Conservation (phyloP, 2,113 vertebrate species). For the Oryzias curvinotus region DNA sequence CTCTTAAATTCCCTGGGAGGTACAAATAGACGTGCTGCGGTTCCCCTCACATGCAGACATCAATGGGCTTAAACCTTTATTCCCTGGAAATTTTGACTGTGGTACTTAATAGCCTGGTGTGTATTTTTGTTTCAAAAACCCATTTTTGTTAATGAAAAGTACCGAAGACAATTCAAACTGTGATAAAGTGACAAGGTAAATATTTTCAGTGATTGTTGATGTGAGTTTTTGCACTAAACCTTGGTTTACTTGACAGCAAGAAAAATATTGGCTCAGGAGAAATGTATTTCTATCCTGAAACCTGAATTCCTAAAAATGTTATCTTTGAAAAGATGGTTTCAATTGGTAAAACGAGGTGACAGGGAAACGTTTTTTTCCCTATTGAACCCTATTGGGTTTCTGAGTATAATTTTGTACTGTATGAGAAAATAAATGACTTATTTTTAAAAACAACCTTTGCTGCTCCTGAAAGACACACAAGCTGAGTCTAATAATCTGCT, state of each 20-base stretch:
- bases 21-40: constrained; percentile 37
- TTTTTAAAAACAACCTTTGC: constrained; percentile 30
- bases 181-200: constrained; percentile 50
- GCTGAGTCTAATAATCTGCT: constrained; percentile 55
- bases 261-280: constrained; percentile 50
- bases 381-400: constrained; percentile 32
- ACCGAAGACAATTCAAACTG: constrained; percentile 6
- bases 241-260: constrained; percentile 51
- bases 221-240: constrained; percentile 37
- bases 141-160: constrained; percentile 23
- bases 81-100: constrained; percentile 18
- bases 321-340: constrained; percentile 50
- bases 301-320: constrained; percentile 40
- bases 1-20: constrained; percentile 41
- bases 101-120: constrained; percentile 11
- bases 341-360: constrained; percentile 52
- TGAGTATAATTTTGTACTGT: constrained; percentile 33
- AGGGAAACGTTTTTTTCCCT: constrained; percentile 30
- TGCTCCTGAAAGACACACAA: constrained; percentile 33
- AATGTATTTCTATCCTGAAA: constrained; percentile 36
- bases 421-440: constrained; percentile 53
- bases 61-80: constrained; percentile 13
- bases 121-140: constrained; percentile 28
- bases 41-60: constrained; percentile 21
- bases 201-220: constrained; percentile 50